phyloP scores from a whole-genome alignment of 2,888 invertebrate genomes.

The Herminia tarsipennalis region DNA sequence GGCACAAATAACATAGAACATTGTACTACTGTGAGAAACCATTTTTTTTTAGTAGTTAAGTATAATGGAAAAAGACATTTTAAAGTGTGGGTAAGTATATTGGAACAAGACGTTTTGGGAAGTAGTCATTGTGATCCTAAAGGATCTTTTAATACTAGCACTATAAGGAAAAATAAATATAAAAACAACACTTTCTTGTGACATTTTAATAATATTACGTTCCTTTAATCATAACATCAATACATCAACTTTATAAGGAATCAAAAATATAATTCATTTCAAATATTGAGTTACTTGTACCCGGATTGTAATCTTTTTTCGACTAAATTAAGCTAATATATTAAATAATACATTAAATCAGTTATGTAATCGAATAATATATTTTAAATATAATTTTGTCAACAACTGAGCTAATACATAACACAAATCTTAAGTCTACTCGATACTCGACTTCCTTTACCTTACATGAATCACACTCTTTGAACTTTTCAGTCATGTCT shows the following conservation, averaged over 20 bases:
- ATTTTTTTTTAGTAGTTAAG: too few species aligned
- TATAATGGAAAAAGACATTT: too few species aligned
- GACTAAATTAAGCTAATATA: constrained; percentile 21
- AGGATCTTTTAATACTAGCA: too few species aligned
- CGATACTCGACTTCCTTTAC: constrained; percentile 48
- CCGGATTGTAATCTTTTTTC: constrained; percentile 31
- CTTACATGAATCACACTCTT: constrained; percentile 59
- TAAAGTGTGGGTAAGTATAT: too few species aligned
- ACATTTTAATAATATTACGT: constrained; percentile 48
- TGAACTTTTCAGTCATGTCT: constrained; percentile 67
- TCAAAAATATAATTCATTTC: constrained; percentile 48
- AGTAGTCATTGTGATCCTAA: too few species aligned
- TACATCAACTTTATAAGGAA: constrained; percentile 41
- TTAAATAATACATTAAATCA: constrained; percentile 21
- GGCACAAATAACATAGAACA: too few species aligned
- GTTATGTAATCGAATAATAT: constrained; percentile 18
- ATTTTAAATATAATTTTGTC: constrained; percentile 21
- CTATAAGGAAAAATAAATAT: constrained; percentile 13
- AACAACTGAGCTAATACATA: constrained; percentile 35
- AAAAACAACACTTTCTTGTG: constrained; percentile 16
- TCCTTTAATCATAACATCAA: constrained; percentile 46
- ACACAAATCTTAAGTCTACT: constrained; percentile 48
- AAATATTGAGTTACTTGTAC: constrained; percentile 42
- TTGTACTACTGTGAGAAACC: too few species aligned
- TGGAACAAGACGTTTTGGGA: too few species aligned